phyloP scores from a whole-genome alignment of 2,888 invertebrate species.

The Gonocerus acuteangulatus region DNA sequence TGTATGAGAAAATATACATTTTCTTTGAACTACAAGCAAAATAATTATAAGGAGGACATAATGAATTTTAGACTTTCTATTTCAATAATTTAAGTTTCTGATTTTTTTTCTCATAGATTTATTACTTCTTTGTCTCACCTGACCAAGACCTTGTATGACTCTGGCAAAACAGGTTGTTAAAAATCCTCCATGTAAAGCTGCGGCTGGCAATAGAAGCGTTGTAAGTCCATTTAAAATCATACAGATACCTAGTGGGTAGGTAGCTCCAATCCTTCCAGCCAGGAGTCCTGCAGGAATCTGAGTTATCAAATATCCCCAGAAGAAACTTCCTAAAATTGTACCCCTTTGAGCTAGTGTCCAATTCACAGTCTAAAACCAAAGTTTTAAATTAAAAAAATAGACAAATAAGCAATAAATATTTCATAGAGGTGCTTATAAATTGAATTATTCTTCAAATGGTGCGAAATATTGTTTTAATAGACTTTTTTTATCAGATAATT shows the following conservation, averaged over 20 bases:
- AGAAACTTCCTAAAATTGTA: conserved; percentile 50
- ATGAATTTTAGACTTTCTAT: no score
- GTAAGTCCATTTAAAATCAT: conserved; percentile 40
- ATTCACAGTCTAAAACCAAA: conserved; percentile 44
- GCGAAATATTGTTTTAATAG: no score
- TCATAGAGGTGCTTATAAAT: no score
- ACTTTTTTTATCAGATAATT: no score
- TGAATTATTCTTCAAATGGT: no score
- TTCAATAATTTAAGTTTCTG: no score
- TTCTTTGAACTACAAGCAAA: no score
- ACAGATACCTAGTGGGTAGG: conserved; percentile 50
- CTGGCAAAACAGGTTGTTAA: conserved; percentile 56
- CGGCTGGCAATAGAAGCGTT: conserved; percentile 59
- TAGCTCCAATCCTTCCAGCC: conserved; percentile 66
- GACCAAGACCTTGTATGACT: conserved; percentile 62
- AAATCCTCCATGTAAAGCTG: conserved; percentile 56
- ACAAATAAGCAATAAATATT: no score
- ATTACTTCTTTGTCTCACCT: conserved; percentile 40
- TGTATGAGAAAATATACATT: no score
- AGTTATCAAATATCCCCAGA: conserved; percentile 52
- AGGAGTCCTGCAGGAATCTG: conserved; percentile 61
- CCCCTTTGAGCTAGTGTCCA: conserved; percentile 45
- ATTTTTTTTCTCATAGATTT: no score
- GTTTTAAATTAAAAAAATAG: no score
- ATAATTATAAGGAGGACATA: no score